Evolutionary conservation across 2,113 vertebrate genomes (phyloP).

Genomic region (Myrmecophaga tridactyla): DNA sequence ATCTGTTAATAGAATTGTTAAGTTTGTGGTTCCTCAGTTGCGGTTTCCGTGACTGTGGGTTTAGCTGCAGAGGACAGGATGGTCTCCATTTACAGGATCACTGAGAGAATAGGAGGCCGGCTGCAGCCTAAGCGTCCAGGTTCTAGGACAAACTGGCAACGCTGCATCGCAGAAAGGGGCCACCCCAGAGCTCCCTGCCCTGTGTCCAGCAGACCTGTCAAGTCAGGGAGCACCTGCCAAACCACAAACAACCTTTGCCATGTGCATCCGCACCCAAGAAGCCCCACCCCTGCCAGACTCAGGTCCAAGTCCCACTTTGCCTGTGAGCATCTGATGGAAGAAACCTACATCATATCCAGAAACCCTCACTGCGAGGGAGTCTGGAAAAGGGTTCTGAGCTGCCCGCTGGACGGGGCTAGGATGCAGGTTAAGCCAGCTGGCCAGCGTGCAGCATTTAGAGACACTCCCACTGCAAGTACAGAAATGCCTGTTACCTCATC

Average conservation of each 20-base stretch:
- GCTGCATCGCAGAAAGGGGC: background rate
- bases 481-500: background rate
- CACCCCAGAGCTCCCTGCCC: rapidly evolving
- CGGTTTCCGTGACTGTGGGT: background rate
- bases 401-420: no score
- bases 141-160: background rate
- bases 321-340: background rate
- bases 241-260: rapidly evolving
- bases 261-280: background rate
- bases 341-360: background rate
- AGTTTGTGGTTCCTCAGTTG: background rate
- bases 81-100: background rate
- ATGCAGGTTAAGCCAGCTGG: rapidly evolving
- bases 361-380: background rate
- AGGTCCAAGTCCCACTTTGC: background rate
- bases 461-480: rapidly evolving
- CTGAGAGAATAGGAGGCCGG: no score
- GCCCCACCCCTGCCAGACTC: background rate
- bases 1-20: background rate
- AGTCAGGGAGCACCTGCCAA: background rate
- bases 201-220: no score
- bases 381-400: background rate
- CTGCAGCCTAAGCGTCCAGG: background rate
- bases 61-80: background rate
- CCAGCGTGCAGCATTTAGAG: rapidly evolving